Evolutionary conservation across 2,888 invertebrate species (phyloP), one percentile per base, ranked within the genome.

Genomic region (Himalopsyche japonica): DNA sequence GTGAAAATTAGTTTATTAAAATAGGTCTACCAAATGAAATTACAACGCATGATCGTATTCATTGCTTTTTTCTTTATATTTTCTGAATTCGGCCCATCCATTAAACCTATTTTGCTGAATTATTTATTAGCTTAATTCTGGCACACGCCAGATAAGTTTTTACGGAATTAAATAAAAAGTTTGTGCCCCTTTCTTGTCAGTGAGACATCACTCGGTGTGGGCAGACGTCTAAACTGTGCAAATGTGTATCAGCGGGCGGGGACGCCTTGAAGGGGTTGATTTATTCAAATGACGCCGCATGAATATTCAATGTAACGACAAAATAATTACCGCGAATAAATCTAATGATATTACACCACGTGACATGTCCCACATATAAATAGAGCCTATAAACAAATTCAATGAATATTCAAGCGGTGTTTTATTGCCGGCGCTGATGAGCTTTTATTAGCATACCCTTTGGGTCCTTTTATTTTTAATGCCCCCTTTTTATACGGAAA

Each of bases 281-380:
- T 86, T 85, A 86, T 86, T 86, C 86, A 85, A 86, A 86, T 83
- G 82, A 76, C 80, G 64, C 57, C 85, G 37, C 85, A 86, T 86
- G 86, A 86, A 86, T 86, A 86, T 86, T 86, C 86, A 86, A 86
- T 82, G 83, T 86, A 85, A 86, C 86, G 85, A 86, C 85, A 84
- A 86, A 86, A 86, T 86, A 86, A 85, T 86, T 86, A 86, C 85
- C 77, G 82, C 85, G 82, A 84, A 86, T 85, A 86, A 86, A 86
- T 86, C 85, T 82, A 81, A 84, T 82, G 85, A 64, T 83, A 84
- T 82, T 82, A 78, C 82, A 24, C 47, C 48, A 27, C 79, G 83
- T 80, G 83, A 83, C 80, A 77, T 64, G 76, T 32, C 47, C 83
- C 80, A 49, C 24, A 82, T 64, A 47, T 70, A 70, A 30, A 70